Base-by-base conservation (phyloP, 2,888 invertebrate genomes). In the Drosophila emarginata region DNA sequence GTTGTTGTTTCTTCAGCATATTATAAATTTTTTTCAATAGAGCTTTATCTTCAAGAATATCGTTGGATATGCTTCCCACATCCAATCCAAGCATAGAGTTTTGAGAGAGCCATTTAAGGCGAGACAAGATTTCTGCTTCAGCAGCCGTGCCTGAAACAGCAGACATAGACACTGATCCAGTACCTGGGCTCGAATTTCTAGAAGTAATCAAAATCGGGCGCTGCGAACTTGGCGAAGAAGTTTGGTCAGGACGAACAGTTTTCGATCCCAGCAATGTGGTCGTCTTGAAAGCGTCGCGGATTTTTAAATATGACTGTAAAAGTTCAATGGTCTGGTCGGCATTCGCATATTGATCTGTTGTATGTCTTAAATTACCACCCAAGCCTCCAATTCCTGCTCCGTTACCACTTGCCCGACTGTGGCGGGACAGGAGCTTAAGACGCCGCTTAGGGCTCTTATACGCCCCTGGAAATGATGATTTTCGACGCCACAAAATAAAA, bases 401-500 rank as follows among this genome's bases (percentile, higher is more conserved):
- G 45, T 78, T 57, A 73, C 78, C 26, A 72, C 72, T 50, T 78
- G 76, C 12, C 54, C 54, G 54, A 65, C 61, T 14, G 15, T 74
- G 63, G 12, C 78, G 57, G 5, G 70, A 36, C 14, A 89, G 66
- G 37, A 80, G 74, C 54, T 87, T 90, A 0, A 87, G 67, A 0
- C 89, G 83, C 0, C 82, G 77, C 39, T 78, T 89, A 0, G 81
- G 82, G 45, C 75, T 80, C 4, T 78, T 79, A 4, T 73, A 59
- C 21, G 84, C 80, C 2, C 89, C 87, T 0, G 96, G 96, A 90
- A 96, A 96, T 0, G 96, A 96, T 64, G 95, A 94, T 91, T 96
- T 96, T 67, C 96, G 93, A 0, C 89, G 86, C 96, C 96, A 97
- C 0, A 97, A 92, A 57, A 97, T 91, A 85, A 97, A 97, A 60